Percentiles rank a stretch among this genome's conserved stretches.
These are phyloP conservation scores for Sapajus apella DNA, from an alignment of 2,113 vertebrate genomes.

Conservation along the genomic window DNA sequence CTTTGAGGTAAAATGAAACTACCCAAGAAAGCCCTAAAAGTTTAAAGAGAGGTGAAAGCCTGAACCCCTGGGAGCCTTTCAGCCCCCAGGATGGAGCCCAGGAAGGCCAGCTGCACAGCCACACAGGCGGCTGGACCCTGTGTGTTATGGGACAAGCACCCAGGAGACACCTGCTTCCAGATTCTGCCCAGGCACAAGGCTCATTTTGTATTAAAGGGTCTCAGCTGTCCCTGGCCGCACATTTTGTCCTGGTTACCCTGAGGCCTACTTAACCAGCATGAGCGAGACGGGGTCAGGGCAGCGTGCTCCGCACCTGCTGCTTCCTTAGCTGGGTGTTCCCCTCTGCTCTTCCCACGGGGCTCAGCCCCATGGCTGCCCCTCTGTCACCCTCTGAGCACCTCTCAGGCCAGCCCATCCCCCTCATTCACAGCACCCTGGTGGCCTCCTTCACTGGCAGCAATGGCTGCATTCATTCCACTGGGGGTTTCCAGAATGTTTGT, in stretches of 20 bases:
- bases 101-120: background rate
- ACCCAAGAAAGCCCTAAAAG: too few relatives aligned
- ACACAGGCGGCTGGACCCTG: fast-evolving
- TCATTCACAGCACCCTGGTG: fast-evolving
- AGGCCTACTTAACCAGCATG: fast-evolving
- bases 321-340: background rate
- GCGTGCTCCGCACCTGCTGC: fast-evolving
- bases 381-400: background rate
- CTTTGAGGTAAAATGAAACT: background rate
- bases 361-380: fast-evolving
- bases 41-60: too few relatives aligned
- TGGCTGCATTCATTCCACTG: background rate
- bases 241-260: too few relatives aligned
- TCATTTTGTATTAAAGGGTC: background rate
- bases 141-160: background rate
- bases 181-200: fast-evolving
- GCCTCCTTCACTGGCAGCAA: background rate
- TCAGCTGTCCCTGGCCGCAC: background rate
- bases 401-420: fast-evolving
- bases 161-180: fast-evolving
- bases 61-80: too few relatives aligned
- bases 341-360: background rate
- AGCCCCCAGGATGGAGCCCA: background rate
- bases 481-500: background rate
- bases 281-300: too few relatives aligned